Evolutionary conservation across 2,113 vertebrate genomes (phyloP).

Genomic region (Cinclus cinclus): DNA sequence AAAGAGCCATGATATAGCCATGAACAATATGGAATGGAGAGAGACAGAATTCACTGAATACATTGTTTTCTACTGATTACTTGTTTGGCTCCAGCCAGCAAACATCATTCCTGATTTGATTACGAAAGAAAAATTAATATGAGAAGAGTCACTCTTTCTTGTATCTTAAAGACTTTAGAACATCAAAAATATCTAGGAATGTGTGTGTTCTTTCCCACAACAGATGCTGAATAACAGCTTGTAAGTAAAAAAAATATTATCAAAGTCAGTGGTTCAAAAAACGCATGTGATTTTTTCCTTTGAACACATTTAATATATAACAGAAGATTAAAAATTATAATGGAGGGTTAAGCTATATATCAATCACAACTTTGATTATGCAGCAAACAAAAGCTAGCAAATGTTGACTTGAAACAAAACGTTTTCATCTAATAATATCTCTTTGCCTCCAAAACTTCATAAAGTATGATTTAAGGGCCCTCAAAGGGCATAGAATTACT

Average conservation of each 20-base stretch:
- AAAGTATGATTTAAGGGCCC: not conserved
- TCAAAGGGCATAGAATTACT: not conserved
- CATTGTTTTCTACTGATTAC: conserved; percentile 32
- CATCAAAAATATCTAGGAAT: conserved; percentile 53
- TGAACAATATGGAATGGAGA: not conserved
- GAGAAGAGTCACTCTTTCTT: conserved; percentile 38
- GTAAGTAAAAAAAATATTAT: conserved; percentile 58
- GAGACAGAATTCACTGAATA: conserved; percentile 22
- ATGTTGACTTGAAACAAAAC: not conserved
- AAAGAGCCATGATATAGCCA: not conserved
- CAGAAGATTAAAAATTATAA: conserved; percentile 39
- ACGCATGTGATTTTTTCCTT: conserved; percentile 8
- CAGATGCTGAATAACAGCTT: conserved; percentile 72
- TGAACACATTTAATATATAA: conserved; percentile 44
- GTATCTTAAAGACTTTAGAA: conserved; percentile 32
- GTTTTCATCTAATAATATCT: conserved; percentile 34
- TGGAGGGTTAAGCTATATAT: conserved; percentile 27
- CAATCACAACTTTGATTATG: conserved; percentile 47
- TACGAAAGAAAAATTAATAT: conserved; percentile 48
- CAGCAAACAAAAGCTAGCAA: conserved; percentile 16
- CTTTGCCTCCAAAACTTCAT: not conserved
- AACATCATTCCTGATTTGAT: conserved; percentile 55
- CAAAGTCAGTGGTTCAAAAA: conserved; percentile 67
- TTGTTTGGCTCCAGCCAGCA: conserved; percentile 43
- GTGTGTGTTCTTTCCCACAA: conserved; percentile 63